Evolutionary conservation across 2,888 invertebrate species (phyloP), one percentile per base, ranked within the genome.

Genomic region (Catocala nupta): DNA sequence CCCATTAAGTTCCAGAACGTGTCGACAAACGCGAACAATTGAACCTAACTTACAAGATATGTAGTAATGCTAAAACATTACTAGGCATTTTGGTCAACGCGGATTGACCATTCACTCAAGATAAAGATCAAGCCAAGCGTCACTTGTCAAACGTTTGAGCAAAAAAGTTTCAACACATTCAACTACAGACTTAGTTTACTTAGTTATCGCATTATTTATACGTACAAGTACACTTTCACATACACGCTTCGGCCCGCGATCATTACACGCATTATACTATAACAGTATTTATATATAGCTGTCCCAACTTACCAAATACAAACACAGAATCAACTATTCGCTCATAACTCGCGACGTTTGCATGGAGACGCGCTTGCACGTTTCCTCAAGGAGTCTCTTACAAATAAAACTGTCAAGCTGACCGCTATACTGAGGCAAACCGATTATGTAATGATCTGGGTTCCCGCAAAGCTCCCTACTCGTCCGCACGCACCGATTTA

Each of bases 301-400:
- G 90, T 90, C 90, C 90, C 89, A 86, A 88, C 90, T 91, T 89
- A 89, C 86, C 85, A 82, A 89, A 87, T 89, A 90, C 90, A 90
- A 90, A 91, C 90, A 91, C 91, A 88, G 89, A 90, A 88, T 90
- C 88, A 88, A 87, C 86, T 90, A 90, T 87, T 85, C 87, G 86
- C 83, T 86, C 86, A 85, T 81, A 78, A 49, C 60, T 55, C 70
- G 75, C 75, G 75, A 75, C 81, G 79, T 74, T 78, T 74, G 78
- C 78, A 74, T 72, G 65, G 70, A 68, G 75, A 66, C 66, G 70
- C 51, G 59, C 63, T 68, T 67, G 78, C 72, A 48, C 54, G 67
- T 66, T 74, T 43, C 57, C 63, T 59, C 61, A 60, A 65, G 68
- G 65, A 77, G 71, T 64, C 63, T 77, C 75, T 63, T 64, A 64